Evolutionary conservation across 2,797 vertebrate species (phyloP), one percentile per base, ranked within the genome.

Genomic region (Chromis chromis): DNA sequence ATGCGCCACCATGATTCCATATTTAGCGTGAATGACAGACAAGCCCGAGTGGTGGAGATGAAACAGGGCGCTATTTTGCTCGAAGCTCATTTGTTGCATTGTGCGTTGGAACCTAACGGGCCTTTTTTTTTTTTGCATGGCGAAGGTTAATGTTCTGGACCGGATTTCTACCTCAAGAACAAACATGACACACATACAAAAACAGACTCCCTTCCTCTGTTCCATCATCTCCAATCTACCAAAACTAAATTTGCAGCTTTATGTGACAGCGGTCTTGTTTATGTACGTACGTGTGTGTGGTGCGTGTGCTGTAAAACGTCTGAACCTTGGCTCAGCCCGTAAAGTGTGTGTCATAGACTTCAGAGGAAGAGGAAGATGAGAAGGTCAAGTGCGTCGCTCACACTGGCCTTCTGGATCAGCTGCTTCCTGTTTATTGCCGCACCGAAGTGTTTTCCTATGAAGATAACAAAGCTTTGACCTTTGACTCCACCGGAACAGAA

Each of bases 341-440:
- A 49, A 73, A 69, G 77, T 65, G 54, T 64, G 61, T 65, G 78
- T 70, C 65, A 50, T 22, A 76, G 48, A 56, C 82, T 65, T 77
- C 52, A 63, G 78, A 61, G 79, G 87, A 92, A 92, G 79, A 86
- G 84, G 91, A 93, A 89, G 83, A 93, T 80, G 83, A 73, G 76
- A 72, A 79, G 91, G 89, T 92, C 87, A 93, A 92, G 88, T 87
- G 61, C 70, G 28, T 79, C 58, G 65, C 57, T 80, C 58, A 33
- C 36, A 17, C 65, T 25, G 57, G 54, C 83, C 36, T 74, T 28
- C 71, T 65, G 70, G 54, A 87, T 95, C 89, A 92, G 89, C 93
- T 93, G 89, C 90, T 94, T 95, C 94, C 94, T 94, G 94, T 94
- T 95, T 95, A 92, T 85, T 88, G 90, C 92, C 83, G 65, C 58